phyloP scores from a whole-genome alignment of 1,140 invertebrate genomes.

The Aphidius gifuensis region DNA sequence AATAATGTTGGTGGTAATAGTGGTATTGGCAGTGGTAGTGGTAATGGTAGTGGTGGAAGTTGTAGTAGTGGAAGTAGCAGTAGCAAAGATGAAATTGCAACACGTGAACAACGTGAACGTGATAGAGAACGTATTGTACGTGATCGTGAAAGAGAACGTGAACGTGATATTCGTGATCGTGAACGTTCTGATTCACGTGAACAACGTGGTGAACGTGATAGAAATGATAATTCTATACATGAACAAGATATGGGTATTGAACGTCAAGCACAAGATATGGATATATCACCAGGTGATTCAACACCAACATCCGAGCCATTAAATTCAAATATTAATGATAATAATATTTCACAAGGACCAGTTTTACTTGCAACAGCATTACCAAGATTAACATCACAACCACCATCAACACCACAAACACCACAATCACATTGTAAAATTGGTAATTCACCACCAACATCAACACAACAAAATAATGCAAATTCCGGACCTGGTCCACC shows the following conservation, averaged over 20 bases:
- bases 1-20: no score
- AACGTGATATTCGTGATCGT: conserved; percentile 36
- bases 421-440: conserved; percentile 41
- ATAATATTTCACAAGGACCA: conserved; percentile 54
- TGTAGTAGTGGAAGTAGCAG: conserved; percentile 40
- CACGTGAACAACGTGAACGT: conserved; percentile 42
- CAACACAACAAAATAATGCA: conserved; percentile 40
- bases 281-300: conserved; percentile 80
- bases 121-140: conserved; percentile 42
- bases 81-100: conserved; percentile 40
- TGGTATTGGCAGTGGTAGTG: background rate
- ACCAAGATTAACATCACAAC: conserved; percentile 66
- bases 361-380: conserved; percentile 67
- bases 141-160: conserved; percentile 36
- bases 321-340: conserved; percentile 45
- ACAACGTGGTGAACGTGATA: conserved; percentile 30
- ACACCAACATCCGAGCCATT: conserved; percentile 72
- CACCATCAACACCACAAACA: conserved; percentile 49
- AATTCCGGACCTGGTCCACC: conserved; percentile 58
- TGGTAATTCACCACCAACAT: conserved; percentile 35
- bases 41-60: conserved; percentile 25
- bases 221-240: conserved; percentile 46
- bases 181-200: conserved; percentile 23
- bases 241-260: conserved; percentile 43
- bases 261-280: conserved; percentile 71